Conservation (phyloP, 2,797 vertebrate genomes). For the Enteromius anoplus region DNA sequence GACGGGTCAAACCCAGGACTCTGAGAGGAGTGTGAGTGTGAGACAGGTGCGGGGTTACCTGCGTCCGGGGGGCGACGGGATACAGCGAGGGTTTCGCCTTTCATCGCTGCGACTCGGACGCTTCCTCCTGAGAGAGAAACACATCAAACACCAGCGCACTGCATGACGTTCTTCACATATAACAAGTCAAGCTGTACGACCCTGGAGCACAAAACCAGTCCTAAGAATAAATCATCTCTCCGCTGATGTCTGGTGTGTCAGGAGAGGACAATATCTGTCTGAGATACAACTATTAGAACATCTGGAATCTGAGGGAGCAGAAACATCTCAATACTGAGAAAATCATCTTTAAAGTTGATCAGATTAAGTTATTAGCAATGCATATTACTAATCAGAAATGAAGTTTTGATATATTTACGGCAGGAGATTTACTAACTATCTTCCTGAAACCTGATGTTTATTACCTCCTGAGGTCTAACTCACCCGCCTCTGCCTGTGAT, state of each 20-base stretch:
- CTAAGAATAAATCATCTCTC: not conserved
- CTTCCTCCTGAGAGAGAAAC: slow-evolving; percentile 33
- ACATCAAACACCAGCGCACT: not conserved
- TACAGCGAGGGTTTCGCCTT: slow-evolving; percentile 36
- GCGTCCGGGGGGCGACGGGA: slow-evolving; percentile 47
- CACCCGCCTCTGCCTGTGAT: slow-evolving; percentile 48
- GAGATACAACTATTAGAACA: too few species aligned
- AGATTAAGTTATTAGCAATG: not conserved
- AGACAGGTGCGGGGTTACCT: slow-evolving; percentile 50
- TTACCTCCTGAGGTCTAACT: not conserved
- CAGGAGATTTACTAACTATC: not conserved
- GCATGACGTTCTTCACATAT: not conserved
- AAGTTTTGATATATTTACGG: not conserved
- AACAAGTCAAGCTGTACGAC: too few species aligned
- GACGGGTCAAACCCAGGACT: not conserved
- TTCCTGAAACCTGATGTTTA: not conserved
- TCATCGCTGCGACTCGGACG: slow-evolving; percentile 61
- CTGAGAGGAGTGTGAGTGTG: not conserved
- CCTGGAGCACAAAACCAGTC: too few species aligned
- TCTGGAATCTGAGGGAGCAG: not conserved
- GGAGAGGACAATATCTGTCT: not conserved
- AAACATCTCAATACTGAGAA: not conserved
- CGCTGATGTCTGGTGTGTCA: not conserved
- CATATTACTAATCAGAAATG: not conserved
- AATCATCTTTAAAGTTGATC: not conserved